These are phyloP conservation scores for Pantelozetes paolii DNA, from an alignment of 2,888 invertebrate species.

Conservation along the genomic window DNA sequence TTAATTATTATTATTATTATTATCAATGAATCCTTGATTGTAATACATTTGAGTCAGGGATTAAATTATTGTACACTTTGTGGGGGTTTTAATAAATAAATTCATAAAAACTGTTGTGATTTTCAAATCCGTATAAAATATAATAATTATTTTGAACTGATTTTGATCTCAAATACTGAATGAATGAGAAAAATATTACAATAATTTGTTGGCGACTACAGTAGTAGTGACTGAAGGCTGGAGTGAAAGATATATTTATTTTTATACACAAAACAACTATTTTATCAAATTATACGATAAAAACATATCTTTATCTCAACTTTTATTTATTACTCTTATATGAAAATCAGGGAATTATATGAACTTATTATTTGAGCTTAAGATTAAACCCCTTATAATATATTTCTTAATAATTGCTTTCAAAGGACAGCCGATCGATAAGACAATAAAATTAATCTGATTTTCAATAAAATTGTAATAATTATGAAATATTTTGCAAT, in stretches of 20 bases:
- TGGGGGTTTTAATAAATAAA: slow-evolving; percentile 2
- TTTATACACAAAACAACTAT: not conserved
- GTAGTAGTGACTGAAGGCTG: not conserved
- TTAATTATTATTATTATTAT: no score
- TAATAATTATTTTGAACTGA: not conserved
- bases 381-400: not conserved
- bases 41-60: no score
- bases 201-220: not conserved
- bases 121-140: not conserved
- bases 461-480: not conserved
- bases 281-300: not conserved
- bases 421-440: not conserved
- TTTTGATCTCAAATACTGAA: not conserved
- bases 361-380: not conserved
- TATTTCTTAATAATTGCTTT: not conserved
- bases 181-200: not conserved
- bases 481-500: not conserved
- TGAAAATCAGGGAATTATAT: not conserved
- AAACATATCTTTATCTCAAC: not conserved
- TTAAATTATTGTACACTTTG: no score
- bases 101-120: not conserved
- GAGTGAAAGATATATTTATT: not conserved
- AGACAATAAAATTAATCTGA: not conserved
- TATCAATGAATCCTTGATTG: no score
- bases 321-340: not conserved